Evolutionary conservation across 2,797 vertebrate genomes (phyloP).

Genomic region (Girardinus metallicus): DNA sequence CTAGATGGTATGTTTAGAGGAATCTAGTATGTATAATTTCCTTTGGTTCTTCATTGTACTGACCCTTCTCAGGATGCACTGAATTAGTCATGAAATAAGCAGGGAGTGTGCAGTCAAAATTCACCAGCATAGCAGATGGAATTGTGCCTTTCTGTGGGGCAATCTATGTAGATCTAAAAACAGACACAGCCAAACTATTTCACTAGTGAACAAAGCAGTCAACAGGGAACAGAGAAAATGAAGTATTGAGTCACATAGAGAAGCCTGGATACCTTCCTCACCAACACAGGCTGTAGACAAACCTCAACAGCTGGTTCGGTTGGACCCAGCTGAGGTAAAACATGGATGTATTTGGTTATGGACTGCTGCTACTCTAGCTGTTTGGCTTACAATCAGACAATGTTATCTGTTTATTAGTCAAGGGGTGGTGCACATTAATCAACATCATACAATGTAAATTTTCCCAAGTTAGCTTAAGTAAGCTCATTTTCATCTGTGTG

Average conservation of each 20-base stretch:
- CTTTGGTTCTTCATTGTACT: not conserved
- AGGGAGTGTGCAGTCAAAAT: not conserved
- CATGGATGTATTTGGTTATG: not conserved
- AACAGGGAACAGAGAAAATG: not conserved
- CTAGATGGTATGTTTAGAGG: not conserved
- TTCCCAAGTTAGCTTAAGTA: too few relatives aligned
- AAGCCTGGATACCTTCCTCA: not conserved
- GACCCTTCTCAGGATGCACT: not conserved
- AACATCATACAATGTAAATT: too few relatives aligned
- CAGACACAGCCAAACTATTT: not conserved
- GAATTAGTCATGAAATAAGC: conserved; percentile 6
- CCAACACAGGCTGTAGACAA: not conserved
- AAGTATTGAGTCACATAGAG: not conserved
- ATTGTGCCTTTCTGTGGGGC: not conserved
- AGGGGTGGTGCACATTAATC: too few relatives aligned
- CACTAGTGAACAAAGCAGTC: not conserved
- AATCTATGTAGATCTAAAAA: not conserved
- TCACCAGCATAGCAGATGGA: conserved; percentile 1
- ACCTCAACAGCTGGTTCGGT: not conserved
- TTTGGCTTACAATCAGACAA: too few relatives aligned
- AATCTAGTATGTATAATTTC: not conserved
- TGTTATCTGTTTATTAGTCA: too few relatives aligned
- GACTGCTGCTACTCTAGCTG: too few relatives aligned
- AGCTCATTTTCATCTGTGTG: not conserved
- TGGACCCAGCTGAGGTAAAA: not conserved